A percentile compares a stretch with the other conserved stretches of the same genome.
These are phyloP conservation scores for Amorpha juglandis DNA, from an alignment of 2,888 invertebrate genomes.

Conservation along the genomic window DNA sequence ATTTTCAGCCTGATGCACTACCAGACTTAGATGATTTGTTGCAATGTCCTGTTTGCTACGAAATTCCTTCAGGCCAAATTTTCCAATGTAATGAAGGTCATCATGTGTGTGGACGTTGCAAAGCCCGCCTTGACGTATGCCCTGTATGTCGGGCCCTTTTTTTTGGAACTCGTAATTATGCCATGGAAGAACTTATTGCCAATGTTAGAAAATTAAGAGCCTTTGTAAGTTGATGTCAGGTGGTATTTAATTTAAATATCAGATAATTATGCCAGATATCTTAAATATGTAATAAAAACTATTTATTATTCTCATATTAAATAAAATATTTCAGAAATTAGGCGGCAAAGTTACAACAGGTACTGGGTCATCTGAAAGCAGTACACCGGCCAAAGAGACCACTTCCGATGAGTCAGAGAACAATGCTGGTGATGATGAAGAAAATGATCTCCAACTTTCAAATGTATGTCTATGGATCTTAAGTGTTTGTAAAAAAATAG, in stretches of 20 bases:
- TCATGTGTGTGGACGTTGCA: conserved; percentile 82
- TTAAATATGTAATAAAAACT: not conserved
- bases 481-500: not conserved
- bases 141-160: conserved; percentile 81
- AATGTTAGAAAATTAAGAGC: conserved; percentile 75
- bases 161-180: conserved; percentile 81
- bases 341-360: conserved; percentile 69
- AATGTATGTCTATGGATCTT: conserved; percentile 52
- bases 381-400: conserved; percentile 53
- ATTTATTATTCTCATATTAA: not conserved
- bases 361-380: conserved; percentile 54
- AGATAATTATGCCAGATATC: not conserved
- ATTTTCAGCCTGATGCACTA: conserved; percentile 65
- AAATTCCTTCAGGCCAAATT: conserved; percentile 75
- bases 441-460: conserved; percentile 52
- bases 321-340: conserved; percentile 58
- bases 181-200: conserved; percentile 81
- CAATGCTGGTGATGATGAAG: conserved; percentile 57
- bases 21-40: conserved; percentile 81
- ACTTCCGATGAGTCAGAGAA: conserved; percentile 55
- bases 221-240: conserved; percentile 63
- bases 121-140: conserved; percentile 72
- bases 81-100: conserved; percentile 84
- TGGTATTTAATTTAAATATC: not conserved
- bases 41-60: conserved; percentile 85